Base-by-base conservation (phyloP, 2,888 invertebrate species). In the Sipunculus nudus region DNA sequence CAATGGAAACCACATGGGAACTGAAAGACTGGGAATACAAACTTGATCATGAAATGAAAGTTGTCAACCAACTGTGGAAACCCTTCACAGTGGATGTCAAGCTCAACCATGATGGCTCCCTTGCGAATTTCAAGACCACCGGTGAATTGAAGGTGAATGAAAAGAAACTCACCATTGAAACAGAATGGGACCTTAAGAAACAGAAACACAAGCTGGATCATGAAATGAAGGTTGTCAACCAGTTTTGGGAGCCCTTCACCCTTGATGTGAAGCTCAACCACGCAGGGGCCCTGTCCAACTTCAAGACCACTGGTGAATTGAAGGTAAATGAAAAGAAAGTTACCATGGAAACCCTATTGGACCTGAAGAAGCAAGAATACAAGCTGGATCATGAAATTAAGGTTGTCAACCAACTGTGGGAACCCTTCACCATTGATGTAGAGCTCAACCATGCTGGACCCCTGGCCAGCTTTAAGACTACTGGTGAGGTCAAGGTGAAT, bases 381-480 rank as follows among this genome's bases (percentile, higher is more conserved):
- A n/a, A n/a, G n/a, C n/a, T n/a, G n/a, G n/a, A n/a, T n/a, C n/a
- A n/a, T n/a, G n/a, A n/a, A n/a, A n/a, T n/a, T n/a, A n/a, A n/a
- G n/a, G n/a, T n/a, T n/a, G n/a, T n/a, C n/a, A n/a, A n/a, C n/a
- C n/a, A n/a, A n/a, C n/a, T n/a, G n/a, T n/a, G n/a, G n/a, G n/a
- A n/a, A n/a, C n/a, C n/a, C n/a, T n/a, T n/a, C n/a, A n/a, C n/a
- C 38, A 64, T 66, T 53, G 67, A 63, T 31, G 57, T 72, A 25
- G 46, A 66, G 4, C 54, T 74, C 45, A 53, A 65, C 25, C 76
- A 78, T 35, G 64, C 63, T 16, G 74, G 70, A 16, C 60, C 53
- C 19, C 26, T 53, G 16, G 54, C 52, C 28, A 67, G 63, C 32
- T 72, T 78, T 56, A 65, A 61, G 21, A 69, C 71, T 39, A 67